Percentiles rank a stretch among this genome's conserved stretches.
Conservation (phyloP, 2,797 vertebrate genomes). For the Tadarida brasiliensis region DNA sequence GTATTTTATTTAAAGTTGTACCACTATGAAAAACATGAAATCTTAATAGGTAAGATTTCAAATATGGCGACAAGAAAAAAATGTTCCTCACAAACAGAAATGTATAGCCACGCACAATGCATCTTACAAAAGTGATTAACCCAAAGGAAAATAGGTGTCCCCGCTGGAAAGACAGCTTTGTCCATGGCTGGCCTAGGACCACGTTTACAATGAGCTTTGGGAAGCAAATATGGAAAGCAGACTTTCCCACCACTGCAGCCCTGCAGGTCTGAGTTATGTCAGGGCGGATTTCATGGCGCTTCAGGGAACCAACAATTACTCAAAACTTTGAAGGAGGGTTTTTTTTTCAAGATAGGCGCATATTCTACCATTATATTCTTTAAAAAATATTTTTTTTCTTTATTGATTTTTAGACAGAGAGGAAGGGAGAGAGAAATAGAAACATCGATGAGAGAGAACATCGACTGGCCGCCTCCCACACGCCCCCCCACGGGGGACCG, state of each 20-base stretch:
- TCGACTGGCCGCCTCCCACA: too few species aligned
- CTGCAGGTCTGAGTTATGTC: neutral
- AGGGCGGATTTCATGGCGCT: constrained; percentile 6
- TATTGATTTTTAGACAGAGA: too few species aligned
- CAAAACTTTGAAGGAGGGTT: neutral
- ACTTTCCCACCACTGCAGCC: neutral
- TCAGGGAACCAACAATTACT: constrained; percentile 59
- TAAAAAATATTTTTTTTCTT: too few species aligned
- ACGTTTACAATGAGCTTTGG: neutral
- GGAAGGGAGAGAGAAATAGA: too few species aligned
- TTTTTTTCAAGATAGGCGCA: constrained; percentile 21
- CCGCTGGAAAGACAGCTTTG: neutral
- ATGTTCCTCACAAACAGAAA: neutral
- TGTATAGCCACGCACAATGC: neutral
- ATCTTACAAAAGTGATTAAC: neutral
- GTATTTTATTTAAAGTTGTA: neutral
- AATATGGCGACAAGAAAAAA: neutral
- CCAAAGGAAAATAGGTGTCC: neutral
- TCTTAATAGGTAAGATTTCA: constrained; percentile 7
- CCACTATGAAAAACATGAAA: neutral
- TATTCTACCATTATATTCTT: constrained; percentile 10
- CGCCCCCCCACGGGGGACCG: too few species aligned
- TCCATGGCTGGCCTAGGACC: neutral
- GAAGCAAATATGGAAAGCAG: neutral
- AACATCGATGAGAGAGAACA: too few species aligned